These are phyloP conservation scores for Phainopepla nitens DNA, from an alignment of 2,113 vertebrate genomes.

Conservation along the genomic window DNA sequence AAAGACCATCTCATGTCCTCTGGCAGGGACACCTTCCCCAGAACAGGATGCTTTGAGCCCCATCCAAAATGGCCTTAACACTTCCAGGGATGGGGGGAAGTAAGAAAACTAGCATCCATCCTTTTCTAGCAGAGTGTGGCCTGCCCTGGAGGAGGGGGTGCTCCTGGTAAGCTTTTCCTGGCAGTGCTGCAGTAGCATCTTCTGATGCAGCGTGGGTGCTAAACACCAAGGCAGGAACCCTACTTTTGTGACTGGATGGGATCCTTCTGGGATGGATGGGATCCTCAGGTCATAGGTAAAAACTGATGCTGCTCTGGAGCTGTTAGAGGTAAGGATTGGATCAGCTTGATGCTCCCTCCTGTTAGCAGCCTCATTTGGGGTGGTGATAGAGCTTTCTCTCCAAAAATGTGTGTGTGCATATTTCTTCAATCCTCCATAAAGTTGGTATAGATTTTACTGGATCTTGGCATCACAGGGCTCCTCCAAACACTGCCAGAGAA, in stretches of 20 bases:
- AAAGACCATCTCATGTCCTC: neutral
- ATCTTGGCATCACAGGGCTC: neutral
- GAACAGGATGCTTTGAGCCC: neutral
- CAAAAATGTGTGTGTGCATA: fast-evolving
- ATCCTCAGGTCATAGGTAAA: neutral
- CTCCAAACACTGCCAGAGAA: neutral
- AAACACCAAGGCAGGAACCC: neutral
- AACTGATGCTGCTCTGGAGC: neutral
- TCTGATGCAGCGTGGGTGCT: fast-evolving
- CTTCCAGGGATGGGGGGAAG: neutral
- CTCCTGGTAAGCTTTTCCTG: neutral
- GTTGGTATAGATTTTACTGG: neutral
- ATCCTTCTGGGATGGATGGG: too few relatives aligned
- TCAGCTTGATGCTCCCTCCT: neutral
- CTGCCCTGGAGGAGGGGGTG: neutral
- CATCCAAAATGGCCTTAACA: neutral
- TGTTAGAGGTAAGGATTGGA: neutral
- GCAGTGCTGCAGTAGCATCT: fast-evolving
- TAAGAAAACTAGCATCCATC: neutral
- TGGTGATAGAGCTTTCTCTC: neutral
- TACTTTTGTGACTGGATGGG: neutral
- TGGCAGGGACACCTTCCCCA: neutral
- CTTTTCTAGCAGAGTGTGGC: neutral
- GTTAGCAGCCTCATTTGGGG: neutral
- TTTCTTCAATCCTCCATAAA: neutral